Percentiles rank a stretch among this genome's conserved stretches.
Conservation (phyloP, 2,797 vertebrate species). For the Brachyrhaphis roseni region DNA sequence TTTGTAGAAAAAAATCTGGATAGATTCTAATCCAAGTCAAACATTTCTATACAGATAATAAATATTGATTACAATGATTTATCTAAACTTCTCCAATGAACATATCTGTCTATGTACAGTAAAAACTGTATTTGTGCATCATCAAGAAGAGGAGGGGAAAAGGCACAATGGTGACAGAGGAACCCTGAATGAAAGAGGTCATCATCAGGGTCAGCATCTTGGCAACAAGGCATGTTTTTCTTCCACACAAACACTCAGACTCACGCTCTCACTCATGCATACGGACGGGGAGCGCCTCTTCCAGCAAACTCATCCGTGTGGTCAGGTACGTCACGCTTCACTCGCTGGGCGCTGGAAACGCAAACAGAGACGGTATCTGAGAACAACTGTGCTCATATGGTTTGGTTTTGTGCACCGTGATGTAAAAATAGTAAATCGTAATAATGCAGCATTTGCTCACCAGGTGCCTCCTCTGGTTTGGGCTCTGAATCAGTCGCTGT, state of each 20-base stretch:
- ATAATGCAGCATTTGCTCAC: constrained; percentile 43
- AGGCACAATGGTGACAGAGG: constrained; percentile 72
- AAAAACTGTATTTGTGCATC: constrained; percentile 29
- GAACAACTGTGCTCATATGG: neutral
- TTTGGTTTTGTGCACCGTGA: neutral
- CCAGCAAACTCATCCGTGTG: constrained; percentile 31
- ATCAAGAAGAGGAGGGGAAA: constrained; percentile 6
- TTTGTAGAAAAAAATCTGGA: constrained; percentile 30
- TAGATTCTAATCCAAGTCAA: constrained; percentile 5
- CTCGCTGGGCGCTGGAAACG: constrained; percentile 68
- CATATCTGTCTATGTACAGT: constrained; percentile 49
- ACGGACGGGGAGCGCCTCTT: constrained; percentile 30
- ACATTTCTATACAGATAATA: constrained; percentile 43
- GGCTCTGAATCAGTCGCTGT: constrained; percentile 50
- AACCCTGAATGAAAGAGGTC: constrained; percentile 42
- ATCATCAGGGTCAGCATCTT: constrained; percentile 69
- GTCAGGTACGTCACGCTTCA: constrained; percentile 36
- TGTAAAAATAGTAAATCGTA: neutral
- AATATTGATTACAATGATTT: constrained; percentile 36
- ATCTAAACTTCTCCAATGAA: constrained; percentile 18
- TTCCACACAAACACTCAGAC: constrained; percentile 16
- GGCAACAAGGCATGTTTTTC: constrained; percentile 70
- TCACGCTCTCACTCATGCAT: constrained; percentile 24
- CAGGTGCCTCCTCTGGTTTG: constrained; percentile 53
- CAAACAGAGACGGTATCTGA: constrained; percentile 10